A percentile compares a stretch with the other conserved stretches of the same genome.
Conservation (phyloP, 2,113 vertebrate species). For the Abramis brama region DNA sequence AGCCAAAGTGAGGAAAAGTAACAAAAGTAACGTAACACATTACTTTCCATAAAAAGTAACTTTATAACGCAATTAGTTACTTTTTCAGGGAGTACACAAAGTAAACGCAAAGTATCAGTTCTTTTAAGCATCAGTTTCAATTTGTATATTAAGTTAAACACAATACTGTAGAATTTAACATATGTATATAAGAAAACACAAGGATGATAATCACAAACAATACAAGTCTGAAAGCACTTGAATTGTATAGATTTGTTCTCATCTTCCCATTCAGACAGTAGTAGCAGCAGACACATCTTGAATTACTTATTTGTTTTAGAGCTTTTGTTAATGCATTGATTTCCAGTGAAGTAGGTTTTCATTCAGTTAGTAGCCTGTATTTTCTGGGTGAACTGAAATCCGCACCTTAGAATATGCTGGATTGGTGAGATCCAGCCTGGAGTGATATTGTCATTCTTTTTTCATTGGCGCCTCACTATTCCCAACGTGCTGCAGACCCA, state of each 20-base stretch:
- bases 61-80: too few species aligned
- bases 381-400: background rate
- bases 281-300: background rate
- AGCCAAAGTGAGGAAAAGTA: too few species aligned
- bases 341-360: background rate
- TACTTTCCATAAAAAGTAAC: too few species aligned
- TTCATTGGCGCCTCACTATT: slow-evolving; percentile 42
- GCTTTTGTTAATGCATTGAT: slow-evolving; percentile 1
- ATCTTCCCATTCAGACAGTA: background rate
- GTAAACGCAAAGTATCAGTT: background rate
- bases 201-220: background rate
- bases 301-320: background rate
- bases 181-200: background rate
- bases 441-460: slow-evolving; percentile 11
- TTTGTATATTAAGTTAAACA: background rate
- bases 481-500: slow-evolving; percentile 49
- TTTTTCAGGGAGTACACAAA: too few species aligned
- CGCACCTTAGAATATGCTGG: slow-evolving; percentile 33
- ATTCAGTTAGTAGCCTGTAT: slow-evolving; percentile 24
- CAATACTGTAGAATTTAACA: background rate
- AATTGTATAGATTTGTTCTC: background rate
- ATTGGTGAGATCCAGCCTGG: slow-evolving; percentile 19
- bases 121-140: background rate
- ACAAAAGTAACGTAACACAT: too few species aligned
- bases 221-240: background rate